Percentiles rank a stretch among this genome's conserved stretches.
These are phyloP conservation scores for Macroglossus sobrinus DNA, from an alignment of 2,113 vertebrate species.

Conservation along the genomic window DNA sequence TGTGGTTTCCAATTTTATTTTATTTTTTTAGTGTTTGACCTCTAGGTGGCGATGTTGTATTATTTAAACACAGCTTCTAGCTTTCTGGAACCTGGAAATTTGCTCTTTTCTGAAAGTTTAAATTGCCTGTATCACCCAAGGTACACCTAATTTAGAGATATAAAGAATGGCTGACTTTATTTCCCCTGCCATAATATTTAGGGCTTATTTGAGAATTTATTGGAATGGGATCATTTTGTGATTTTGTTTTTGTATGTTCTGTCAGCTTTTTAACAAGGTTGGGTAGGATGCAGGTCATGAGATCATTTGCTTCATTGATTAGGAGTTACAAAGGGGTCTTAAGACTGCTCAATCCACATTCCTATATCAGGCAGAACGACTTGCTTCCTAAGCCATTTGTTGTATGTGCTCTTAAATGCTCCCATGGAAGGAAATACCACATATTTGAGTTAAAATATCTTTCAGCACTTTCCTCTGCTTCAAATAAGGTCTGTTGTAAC, in stretches of 20 bases:
- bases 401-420: constrained; percentile 15
- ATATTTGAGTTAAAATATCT: constrained; percentile 47
- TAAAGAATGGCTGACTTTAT: background rate
- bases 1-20: background rate
- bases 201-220: constrained; percentile 4
- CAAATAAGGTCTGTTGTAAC: constrained; percentile 44
- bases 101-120: background rate
- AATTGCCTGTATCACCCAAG: background rate
- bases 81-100: background rate
- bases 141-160: background rate
- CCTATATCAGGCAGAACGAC: background rate
- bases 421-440: constrained; percentile 25
- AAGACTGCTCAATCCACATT: background rate
- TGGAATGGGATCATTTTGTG: background rate
- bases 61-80: background rate
- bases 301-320: background rate
- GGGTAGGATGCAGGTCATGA: background rate
- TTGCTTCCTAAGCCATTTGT: background rate
- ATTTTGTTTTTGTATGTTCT: background rate
- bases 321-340: background rate
- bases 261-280: background rate
- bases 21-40: background rate
- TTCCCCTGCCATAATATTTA: background rate
- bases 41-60: constrained; percentile 71
- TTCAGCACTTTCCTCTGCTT: background rate